Base-by-base conservation (phyloP, 1,140 invertebrate genomes). In the Drosophila kohkoa region DNA sequence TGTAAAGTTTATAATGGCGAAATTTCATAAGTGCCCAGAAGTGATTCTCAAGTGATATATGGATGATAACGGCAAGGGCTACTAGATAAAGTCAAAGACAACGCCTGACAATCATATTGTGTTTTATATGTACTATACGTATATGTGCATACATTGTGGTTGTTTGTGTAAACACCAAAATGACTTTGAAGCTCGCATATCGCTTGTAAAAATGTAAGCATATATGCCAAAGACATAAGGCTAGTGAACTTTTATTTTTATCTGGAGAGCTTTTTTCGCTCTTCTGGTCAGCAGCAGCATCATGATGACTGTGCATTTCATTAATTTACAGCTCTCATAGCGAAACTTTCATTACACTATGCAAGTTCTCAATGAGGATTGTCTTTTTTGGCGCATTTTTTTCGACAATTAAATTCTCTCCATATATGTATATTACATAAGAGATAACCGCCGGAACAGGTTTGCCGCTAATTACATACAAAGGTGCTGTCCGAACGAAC, bases 401-500 rank as follows among this genome's bases (percentile, higher is more conserved):
- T 60, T 52, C 13, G 57, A 20, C 45, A 49, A 20, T 51, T 48
- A 10, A 25, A 38, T 15, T 63, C 11, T 65, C 28, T 49, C 8
- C 10, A 10, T 32, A 32, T 32, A n/a, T n/a, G n/a, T n/a, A 41
- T 43, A 30, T 75, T 75, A 70, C 72, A 75, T 75, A 75, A 28
- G 1, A 13, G 30, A 38, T 63, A 69, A 25, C 62, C 52, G 60
- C 68, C 73, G 68, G 68, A 75, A 75, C 73, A 59, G 68, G 73
- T 75, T 75, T 75, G 54, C 20, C 67, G 46, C 55, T 71, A 75
- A 75, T 75, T 65, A 70, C 43, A 63, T 65, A 70, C 43, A 63
- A 13, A 57, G 51, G 32, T 58, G 30, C 16, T 64, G 49, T 58
- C 70, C 13, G 38, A 52, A 67, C 20, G 48, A 57, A 57, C 30